Conservation (phyloP, 2,888 invertebrate genomes). For the Nephrotoma guestfalica region DNA sequence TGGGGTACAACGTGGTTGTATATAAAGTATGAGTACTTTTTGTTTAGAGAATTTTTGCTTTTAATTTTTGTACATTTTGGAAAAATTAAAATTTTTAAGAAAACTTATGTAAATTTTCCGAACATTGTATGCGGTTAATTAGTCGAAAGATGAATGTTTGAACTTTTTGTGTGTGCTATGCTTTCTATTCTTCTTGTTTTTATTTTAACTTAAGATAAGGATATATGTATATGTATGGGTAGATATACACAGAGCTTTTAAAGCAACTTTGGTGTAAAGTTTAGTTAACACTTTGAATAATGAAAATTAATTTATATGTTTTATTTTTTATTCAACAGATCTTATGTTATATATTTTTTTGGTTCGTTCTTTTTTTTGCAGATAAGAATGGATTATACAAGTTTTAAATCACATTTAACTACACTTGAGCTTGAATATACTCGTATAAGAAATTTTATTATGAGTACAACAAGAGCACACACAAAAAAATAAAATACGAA, state of each 20-base stretch:
- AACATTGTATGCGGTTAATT: constrained; percentile 10
- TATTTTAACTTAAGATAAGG: background rate
- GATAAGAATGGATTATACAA: background rate
- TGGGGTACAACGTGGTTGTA: background rate
- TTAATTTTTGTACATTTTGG: background rate
- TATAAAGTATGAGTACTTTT: background rate
- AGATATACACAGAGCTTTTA: background rate
- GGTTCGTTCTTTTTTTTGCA: background rate
- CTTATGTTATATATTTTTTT: background rate
- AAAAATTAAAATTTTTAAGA: background rate
- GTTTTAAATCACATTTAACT: background rate
- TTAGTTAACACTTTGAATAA: background rate
- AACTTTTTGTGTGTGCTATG: constrained; percentile 4
- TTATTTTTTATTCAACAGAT: background rate
- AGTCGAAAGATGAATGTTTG: constrained; percentile 11
- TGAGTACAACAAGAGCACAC: background rate
- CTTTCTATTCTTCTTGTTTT: background rate
- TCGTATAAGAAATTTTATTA: background rate
- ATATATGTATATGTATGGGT: background rate
- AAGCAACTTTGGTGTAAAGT: background rate
- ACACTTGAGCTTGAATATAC: background rate
- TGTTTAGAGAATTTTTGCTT: background rate
- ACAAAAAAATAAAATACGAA: background rate
- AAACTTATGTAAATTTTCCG: constrained; percentile 5
- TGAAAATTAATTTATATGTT: background rate